Conservation (phyloP, 2,888 invertebrate genomes). For the Mesorhabditis spiculigera region DNA sequence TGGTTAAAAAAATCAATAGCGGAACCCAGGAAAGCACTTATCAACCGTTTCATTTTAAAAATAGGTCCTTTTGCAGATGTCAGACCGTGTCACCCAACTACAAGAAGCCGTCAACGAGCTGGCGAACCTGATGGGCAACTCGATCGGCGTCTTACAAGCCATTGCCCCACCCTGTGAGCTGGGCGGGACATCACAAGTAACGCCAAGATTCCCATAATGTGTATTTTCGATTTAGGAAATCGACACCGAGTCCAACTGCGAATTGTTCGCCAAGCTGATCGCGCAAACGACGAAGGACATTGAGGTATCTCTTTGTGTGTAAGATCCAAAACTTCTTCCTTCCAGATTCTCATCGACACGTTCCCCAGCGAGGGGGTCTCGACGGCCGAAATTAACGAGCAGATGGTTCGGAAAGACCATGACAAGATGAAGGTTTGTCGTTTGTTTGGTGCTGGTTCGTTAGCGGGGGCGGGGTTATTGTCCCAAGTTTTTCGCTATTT, state of each 20-base stretch:
- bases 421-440: conserved; percentile 20
- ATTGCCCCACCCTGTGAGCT: conserved; percentile 89
- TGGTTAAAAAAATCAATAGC: not conserved
- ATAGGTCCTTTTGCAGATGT: conserved; percentile 67
- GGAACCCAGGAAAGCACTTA: not conserved
- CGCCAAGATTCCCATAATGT: conserved; percentile 14
- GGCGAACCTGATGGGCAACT: conserved; percentile 83
- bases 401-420: conserved; percentile 21
- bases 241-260: conserved; percentile 69
- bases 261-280: conserved; percentile 87
- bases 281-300: conserved; percentile 95
- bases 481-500: no score
- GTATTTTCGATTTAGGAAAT: conserved; percentile 36
- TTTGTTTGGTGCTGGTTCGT: no score
- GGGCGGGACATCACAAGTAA: conserved; percentile 24
- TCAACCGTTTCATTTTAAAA: not conserved
- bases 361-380: conserved; percentile 35
- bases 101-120: conserved; percentile 94
- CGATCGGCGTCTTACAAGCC: conserved; percentile 92
- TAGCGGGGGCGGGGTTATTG: no score
- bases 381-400: conserved; percentile 30
- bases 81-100: conserved; percentile 86
- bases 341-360: conserved; percentile 47
- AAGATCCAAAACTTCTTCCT: not conserved
- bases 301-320: conserved; percentile 68